Conservation (phyloP, 2,888 invertebrate genomes). For the Himalopsyche japonica region DNA sequence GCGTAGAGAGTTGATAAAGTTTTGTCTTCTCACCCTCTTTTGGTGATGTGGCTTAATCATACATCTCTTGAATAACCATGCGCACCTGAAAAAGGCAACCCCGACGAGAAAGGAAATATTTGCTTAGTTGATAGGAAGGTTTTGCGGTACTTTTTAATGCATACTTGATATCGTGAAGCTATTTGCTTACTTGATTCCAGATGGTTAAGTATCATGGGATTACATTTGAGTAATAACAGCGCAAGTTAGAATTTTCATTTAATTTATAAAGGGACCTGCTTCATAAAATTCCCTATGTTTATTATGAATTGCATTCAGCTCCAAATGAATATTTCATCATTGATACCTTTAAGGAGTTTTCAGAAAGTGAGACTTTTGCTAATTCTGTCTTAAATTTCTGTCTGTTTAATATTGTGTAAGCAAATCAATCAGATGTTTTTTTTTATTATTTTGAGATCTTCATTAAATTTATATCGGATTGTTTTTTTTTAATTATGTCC, state of each 20-base stretch:
- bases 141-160: conserved; percentile 37
- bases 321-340: no score
- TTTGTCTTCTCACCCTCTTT: background rate
- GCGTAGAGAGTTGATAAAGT: background rate
- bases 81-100: background rate
- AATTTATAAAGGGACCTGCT: background rate
- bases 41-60: conserved; percentile 13
- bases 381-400: no score
- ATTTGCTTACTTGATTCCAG: conserved; percentile 24
- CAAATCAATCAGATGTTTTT: no score
- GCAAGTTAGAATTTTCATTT: background rate
- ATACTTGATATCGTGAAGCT: conserved; percentile 29
- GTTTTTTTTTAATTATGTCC: no score
- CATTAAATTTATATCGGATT: no score
- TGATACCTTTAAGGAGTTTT: no score
- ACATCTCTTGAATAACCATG: conserved; percentile 17
- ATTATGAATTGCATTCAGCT: no score
- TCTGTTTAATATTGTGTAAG: no score
- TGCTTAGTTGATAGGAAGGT: conserved; percentile 38
- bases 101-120: conserved; percentile 29
- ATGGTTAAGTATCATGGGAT: conserved; percentile 24
- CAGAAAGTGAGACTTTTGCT: no score
- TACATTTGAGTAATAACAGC: background rate
- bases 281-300: no score
- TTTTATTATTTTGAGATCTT: no score